Evolutionary conservation across 2,113 vertebrate species (phyloP).

Genomic region (Panthera uncia): DNA sequence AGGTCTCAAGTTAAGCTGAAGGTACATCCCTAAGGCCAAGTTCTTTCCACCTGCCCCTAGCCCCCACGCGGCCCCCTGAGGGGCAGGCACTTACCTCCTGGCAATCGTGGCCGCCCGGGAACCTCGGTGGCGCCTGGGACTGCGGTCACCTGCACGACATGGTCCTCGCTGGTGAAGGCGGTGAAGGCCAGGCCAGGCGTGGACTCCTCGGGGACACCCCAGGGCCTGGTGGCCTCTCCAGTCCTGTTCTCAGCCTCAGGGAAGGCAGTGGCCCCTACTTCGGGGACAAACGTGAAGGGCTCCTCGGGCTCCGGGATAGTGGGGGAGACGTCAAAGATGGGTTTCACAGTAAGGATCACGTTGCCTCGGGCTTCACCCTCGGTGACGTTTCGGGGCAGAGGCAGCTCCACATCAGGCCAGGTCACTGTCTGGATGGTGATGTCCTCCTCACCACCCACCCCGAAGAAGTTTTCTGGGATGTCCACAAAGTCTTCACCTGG

Average conservation of each 20-base stretch:
- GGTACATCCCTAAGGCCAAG: neutral
- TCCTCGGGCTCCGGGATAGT: conserved; percentile 38
- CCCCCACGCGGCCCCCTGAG: no score
- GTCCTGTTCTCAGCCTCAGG: conserved; percentile 76
- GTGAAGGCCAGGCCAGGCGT: conserved; percentile 74
- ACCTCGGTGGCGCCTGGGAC: conserved; percentile 43
- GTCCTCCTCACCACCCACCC: conserved; percentile 69
- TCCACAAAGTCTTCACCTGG: conserved; percentile 78
- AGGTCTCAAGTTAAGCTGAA: neutral
- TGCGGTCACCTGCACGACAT: conserved; percentile 75
- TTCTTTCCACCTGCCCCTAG: neutral
- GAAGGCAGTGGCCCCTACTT: conserved; percentile 52
- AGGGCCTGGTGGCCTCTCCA: conserved; percentile 41
- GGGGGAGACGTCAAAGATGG: conserved; percentile 78
- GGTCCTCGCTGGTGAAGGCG: conserved; percentile 77
- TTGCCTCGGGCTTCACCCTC: conserved; percentile 89
- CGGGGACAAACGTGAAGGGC: conserved; percentile 69
- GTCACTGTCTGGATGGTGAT: conserved; percentile 88
- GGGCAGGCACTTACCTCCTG: conserved; percentile 83
- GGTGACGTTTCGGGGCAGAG: conserved; percentile 82
- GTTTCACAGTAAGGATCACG: conserved; percentile 88
- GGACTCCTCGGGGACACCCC: conserved; percentile 72
- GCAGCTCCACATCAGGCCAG: conserved; percentile 84
- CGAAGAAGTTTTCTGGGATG: conserved; percentile 84
- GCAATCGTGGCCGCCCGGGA: conserved; percentile 79